Conservation (phyloP, 1,140 invertebrate species). For the Musca domestica region DNA sequence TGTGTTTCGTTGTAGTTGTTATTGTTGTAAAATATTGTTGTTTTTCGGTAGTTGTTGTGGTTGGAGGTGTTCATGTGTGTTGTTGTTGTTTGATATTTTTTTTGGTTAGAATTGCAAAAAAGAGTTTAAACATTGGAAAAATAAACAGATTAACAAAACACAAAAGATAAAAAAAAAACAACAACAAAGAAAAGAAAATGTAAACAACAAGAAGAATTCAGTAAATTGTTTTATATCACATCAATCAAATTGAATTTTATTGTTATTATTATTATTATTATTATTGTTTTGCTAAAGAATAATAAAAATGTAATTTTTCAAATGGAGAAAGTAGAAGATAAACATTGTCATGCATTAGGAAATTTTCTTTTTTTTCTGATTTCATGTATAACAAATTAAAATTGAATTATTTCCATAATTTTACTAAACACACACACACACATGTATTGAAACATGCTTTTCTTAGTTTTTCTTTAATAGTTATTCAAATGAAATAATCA, state of each 20-base stretch:
- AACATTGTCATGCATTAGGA: conserved; percentile 24
- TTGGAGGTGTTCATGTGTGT: conserved; percentile 6
- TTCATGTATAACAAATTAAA: too few relatives aligned
- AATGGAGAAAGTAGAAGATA: background rate
- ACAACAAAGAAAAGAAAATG: too few relatives aligned
- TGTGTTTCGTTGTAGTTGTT: too few relatives aligned
- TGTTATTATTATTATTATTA: background rate
- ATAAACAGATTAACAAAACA: too few relatives aligned
- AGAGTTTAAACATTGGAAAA: background rate
- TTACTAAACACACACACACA: background rate
- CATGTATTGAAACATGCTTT: conserved; percentile 21
- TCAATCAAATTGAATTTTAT: too few relatives aligned
- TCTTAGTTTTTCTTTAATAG: background rate
- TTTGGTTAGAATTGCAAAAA: background rate
- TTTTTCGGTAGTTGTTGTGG: too few relatives aligned
- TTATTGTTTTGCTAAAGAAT: conserved; percentile 16
- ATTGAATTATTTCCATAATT: too few relatives aligned
- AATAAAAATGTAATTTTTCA: background rate
- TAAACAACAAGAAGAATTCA: conserved; percentile 17
- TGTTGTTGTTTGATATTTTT: background rate
- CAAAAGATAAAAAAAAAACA: conserved; percentile 20
- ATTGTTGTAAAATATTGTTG: too few relatives aligned
- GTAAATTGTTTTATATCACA: too few relatives aligned
- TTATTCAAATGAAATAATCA: background rate
- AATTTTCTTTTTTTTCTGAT: too few relatives aligned